Evolutionary conservation across 2,113 vertebrate genomes (phyloP), one percentile per base, ranked within the genome.

Genomic region (Etheostoma spectabile): DNA sequence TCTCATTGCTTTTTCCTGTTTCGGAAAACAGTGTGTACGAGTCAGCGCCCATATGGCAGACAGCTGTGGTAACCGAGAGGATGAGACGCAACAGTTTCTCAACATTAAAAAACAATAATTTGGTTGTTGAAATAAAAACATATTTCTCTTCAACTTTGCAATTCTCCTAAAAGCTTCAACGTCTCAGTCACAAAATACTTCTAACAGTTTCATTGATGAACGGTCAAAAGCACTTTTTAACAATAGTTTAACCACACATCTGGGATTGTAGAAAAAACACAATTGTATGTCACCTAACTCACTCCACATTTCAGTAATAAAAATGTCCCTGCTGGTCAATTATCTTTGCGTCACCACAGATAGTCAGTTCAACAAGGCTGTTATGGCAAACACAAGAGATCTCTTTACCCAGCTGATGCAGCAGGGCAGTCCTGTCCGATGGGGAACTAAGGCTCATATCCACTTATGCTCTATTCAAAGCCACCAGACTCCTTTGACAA

Each of bases 61-160:
- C 89, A 89, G 85, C 71, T 88, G 79, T 66, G 79, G 66, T 56
- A n/a, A 48, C 45, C 4, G 1, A 67, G 63, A 49, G 49, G 63
- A 70, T 13, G 16, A 68, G 42, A 46, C 51, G 5, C 59, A 75
- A 84, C 48, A 6, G 42, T 80, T 68, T 75, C 72, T 69, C 49
- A 18, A 55, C 80, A 72, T 71, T 67, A 51, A 64, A 53, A 81
- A 68, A 5, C 27, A 69, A 48, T 1, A 5, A 55, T 81, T 74
- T 70, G 52, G 22, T 62, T 48, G 27, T 3, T 79, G 22, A 24
- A 74, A 11, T 45, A 57, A 71, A 70, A 76, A 55, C 21, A 73
- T 6, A 53, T 74, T 80, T 80, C 3, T 68, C 19, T 51, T 74
- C 7, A 10, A 21, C 71, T 68, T 70, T 46, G 30, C 22, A 57